Conservation (phyloP, 2,797 vertebrate species). For the Alectoris magna region DNA sequence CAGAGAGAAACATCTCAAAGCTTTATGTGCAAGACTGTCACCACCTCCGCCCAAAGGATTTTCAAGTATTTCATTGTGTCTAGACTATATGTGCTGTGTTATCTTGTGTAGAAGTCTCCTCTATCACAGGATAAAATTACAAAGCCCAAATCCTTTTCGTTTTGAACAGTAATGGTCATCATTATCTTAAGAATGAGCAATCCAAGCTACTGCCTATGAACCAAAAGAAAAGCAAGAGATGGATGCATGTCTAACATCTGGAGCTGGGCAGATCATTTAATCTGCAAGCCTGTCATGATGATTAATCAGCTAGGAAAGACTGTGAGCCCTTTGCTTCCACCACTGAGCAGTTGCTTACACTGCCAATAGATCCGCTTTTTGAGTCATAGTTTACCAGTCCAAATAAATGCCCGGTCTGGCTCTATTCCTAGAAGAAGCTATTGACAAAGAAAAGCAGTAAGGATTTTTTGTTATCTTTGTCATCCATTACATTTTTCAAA, state of each 20-base stretch:
- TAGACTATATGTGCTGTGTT: neutral
- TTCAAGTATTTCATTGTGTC: slow-evolving; percentile 45
- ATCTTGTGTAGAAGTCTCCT: neutral
- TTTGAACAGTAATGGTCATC: neutral
- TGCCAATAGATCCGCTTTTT: neutral
- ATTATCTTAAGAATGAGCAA: neutral
- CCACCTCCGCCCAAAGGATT: slow-evolving; percentile 7
- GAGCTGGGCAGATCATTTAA: slow-evolving; percentile 29
- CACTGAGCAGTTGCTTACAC: neutral
- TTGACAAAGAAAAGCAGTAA: slow-evolving; percentile 33
- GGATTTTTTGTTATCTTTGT: slow-evolving; percentile 27
- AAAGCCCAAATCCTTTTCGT: neutral
- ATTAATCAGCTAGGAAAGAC: slow-evolving; percentile 40
- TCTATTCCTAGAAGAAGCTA: slow-evolving; percentile 21
- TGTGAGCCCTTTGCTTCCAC: slow-evolving; percentile 25
- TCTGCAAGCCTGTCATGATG: slow-evolving; percentile 37
- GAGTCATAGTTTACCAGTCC: neutral
- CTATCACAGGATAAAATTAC: slow-evolving; percentile 1
- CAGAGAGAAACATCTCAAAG: neutral
- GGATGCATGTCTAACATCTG: slow-evolving; percentile 24
- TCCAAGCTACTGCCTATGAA: neutral
- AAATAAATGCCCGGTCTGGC: slow-evolving; percentile 33
- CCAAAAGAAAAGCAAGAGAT: neutral
- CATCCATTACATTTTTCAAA: slow-evolving; percentile 28
- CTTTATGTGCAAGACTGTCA: neutral